Evolutionary conservation across 1,140 invertebrate genomes (phyloP), one percentile per base, ranked within the genome.

Genomic region (Daktulosphaira vitifoliae): DNA sequence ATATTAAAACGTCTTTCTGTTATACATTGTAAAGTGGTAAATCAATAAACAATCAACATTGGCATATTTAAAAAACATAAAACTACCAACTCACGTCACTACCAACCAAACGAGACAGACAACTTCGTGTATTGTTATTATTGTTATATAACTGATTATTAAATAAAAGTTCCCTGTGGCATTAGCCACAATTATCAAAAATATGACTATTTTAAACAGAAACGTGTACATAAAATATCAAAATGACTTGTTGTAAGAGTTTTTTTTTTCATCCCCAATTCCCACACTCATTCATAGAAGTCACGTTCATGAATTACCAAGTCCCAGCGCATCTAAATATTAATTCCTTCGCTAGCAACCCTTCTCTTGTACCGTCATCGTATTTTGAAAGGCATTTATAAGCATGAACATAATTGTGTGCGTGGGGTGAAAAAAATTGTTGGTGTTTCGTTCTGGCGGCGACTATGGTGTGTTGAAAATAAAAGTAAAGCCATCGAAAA

Each of bases 291-390:
- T 33, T 5, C 15, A 38, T n/a, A 44, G 15, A 59, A 7, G 39
- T 59, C 54, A 59, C 54, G 54, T 59, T 26, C 39, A 59, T 38
- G 39, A 59, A 59, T 59, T 38, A 59, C 54, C 39, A 26, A 42
- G 54, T 59, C 54, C 54, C 20, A 59, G 54, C 16, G 25, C 26
- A 11, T n/a, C 22, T 59, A 59, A 59, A 59, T 59, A 59, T 44
- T 59, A 59, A 59, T 44, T 37, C n/a, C 39, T 59, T 25, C 39
- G 16, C 5, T 11, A 5, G 29, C 29, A 11, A 33, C 29, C 33
- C 52, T 39, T 20, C 20, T 38, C 4, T 6, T 22, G 2, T 16
- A 2, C 23, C 15, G 25, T 42, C 25, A 46, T 44, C 39, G 42
- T 44, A 42, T 44, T 44, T 59, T 59, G 52, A 54, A 54, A 53